phyloP scores from a whole-genome alignment of 2,113 vertebrate species.

The Chloroceryle aenea region DNA sequence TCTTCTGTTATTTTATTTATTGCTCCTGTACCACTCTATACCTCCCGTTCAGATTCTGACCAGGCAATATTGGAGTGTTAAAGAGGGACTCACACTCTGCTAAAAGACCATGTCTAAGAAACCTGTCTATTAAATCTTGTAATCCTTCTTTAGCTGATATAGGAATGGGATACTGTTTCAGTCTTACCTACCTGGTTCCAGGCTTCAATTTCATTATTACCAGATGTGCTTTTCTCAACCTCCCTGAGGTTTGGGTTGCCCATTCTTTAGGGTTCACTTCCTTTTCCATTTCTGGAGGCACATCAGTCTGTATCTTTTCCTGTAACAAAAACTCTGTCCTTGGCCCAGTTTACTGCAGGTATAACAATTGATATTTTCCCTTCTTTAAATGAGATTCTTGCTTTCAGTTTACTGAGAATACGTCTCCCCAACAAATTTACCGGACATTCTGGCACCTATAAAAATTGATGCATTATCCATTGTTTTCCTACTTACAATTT shows the following conservation, averaged over 20 bases:
- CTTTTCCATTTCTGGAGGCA: too few species aligned
- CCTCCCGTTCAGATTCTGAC: neutral
- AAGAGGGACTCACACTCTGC: too few species aligned
- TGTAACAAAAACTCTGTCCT: neutral
- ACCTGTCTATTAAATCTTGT: neutral
- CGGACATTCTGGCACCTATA: neutral
- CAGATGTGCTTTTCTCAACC: too few species aligned
- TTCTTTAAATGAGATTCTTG: neutral
- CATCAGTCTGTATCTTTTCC: neutral
- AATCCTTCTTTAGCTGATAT: neutral
- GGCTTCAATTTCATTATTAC: too few species aligned
- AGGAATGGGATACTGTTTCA: neutral
- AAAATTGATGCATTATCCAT: too few species aligned
- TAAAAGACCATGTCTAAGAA: too few species aligned
- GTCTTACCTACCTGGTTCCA: neutral
- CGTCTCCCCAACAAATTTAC: neutral
- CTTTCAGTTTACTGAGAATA: neutral
- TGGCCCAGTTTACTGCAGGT: neutral
- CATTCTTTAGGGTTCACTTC: too few species aligned
- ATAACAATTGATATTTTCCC: neutral
- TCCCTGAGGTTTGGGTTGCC: too few species aligned
- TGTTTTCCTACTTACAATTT: neutral
- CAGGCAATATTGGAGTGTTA: too few species aligned
- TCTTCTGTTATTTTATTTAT: neutral
- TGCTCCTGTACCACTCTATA: neutral